A percentile compares a stretch with the other conserved stretches of the same genome.
phyloP scores from a whole-genome alignment of 2,888 invertebrate genomes.

The Drosophila testacea region DNA sequence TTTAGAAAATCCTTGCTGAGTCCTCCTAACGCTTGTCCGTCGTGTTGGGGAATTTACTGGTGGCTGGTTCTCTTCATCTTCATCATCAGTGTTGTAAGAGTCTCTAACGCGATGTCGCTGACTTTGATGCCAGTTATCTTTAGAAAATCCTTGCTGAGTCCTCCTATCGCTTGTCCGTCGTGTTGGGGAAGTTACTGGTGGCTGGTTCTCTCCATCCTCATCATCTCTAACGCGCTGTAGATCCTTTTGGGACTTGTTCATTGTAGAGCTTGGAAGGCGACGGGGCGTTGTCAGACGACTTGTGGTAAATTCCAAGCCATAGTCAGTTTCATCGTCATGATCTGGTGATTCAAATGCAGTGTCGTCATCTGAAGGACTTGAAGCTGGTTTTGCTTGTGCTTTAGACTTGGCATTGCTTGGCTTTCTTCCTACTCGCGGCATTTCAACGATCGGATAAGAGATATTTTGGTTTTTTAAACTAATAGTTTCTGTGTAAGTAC shows the following conservation, averaged over 20 bases:
- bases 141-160: neutral
- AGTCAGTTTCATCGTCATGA: constrained; percentile 48
- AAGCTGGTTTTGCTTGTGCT: neutral
- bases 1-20: neutral
- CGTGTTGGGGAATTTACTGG: neutral
- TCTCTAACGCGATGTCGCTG: no score
- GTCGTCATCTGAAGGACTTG: constrained; percentile 11
- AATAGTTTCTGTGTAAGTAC: neutral
- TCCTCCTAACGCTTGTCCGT: neutral
- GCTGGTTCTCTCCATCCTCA: constrained; percentile 23
- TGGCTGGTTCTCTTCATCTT: constrained; percentile 27
- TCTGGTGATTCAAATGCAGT: constrained; percentile 42
- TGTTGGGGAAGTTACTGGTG: neutral
- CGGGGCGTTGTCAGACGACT: constrained; percentile 32
- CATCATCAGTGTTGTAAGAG: constrained; percentile 5
- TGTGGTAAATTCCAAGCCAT: constrained; percentile 60
- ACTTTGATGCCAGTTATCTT: neutral
- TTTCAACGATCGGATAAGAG: neutral
- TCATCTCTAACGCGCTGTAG: constrained; percentile 7
- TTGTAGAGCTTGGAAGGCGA: constrained; percentile 47
- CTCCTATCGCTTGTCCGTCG: neutral
- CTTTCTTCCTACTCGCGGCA: constrained; percentile 12
- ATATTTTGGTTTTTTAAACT: neutral
- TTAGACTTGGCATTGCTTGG: neutral
- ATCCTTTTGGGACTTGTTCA: neutral